Conservation (phyloP, 2,797 vertebrate species). For the Myotis findleyi region DNA sequence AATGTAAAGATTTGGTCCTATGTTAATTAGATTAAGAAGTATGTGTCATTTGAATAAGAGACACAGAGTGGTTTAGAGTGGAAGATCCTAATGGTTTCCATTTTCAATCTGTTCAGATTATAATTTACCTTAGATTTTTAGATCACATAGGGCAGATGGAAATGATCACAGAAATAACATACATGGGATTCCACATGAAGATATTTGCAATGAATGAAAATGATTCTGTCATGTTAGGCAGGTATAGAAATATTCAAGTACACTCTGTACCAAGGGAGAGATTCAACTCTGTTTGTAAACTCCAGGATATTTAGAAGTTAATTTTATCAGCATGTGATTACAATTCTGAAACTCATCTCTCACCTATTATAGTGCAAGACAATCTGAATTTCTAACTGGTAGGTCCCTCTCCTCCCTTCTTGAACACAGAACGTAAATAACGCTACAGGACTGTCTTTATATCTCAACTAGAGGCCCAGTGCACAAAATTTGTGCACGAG, state of each 20-base stretch:
- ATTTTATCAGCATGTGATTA: constrained; percentile 26
- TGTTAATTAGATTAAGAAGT: not conserved
- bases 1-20: not conserved
- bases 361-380: not conserved
- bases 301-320: not conserved
- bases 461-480: not conserved
- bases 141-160: not conserved
- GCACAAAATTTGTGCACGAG: too few relatives aligned
- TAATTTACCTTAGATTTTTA: not conserved
- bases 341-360: not conserved
- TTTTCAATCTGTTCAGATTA: not conserved
- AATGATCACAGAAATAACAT: constrained; percentile 21
- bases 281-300: not conserved
- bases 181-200: not conserved
- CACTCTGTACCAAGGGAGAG: not conserved
- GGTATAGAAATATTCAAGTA: not conserved
- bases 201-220: not conserved
- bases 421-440: not conserved
- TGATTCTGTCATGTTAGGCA: not conserved
- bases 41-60: not conserved
- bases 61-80: not conserved
- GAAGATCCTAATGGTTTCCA: not conserved
- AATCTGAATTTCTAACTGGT: not conserved
- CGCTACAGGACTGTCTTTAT: not conserved
- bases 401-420: not conserved